These are phyloP conservation scores for Pristionchus exspectatus DNA, from an alignment of 2,888 invertebrate species.

Conservation along the genomic window DNA sequence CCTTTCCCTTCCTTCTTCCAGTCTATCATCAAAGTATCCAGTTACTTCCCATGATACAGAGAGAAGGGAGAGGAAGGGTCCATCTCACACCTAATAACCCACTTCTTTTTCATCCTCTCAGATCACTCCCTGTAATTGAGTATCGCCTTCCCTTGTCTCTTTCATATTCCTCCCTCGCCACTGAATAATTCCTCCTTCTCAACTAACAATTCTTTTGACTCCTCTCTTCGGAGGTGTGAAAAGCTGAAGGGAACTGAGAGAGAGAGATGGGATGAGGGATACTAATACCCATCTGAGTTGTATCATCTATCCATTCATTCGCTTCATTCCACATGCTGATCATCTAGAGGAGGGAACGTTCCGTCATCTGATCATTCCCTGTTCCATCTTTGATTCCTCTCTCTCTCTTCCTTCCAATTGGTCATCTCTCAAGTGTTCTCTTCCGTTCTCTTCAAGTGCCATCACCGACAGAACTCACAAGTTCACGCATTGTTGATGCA, in stretches of 20 bases:
- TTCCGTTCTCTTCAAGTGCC: constrained; percentile 12
- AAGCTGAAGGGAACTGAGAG: constrained; percentile 15
- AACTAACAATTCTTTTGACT: constrained; percentile 45
- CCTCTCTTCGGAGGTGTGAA: constrained; percentile 41
- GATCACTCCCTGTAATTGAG: constrained; percentile 44
- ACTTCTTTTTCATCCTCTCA: constrained; percentile 21
- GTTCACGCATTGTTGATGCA: constrained; percentile 42
- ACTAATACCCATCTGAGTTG: background rate
- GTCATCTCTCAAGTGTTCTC: constrained; percentile 42
- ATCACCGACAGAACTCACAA: background rate
- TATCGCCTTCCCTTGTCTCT: background rate
- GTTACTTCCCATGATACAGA: constrained; percentile 41
- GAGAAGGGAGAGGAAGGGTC: background rate
- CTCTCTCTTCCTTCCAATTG: constrained; percentile 8
- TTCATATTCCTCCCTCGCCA: constrained; percentile 14
- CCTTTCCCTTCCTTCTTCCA: background rate
- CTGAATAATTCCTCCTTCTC: constrained; percentile 30
- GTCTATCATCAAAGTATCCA: constrained; percentile 40
- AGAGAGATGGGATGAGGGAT: background rate
- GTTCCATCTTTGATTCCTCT: background rate
- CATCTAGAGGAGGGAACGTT: background rate
- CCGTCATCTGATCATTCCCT: background rate
- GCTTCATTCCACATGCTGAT: constrained; percentile 1
- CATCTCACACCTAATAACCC: constrained; percentile 32
- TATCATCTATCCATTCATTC: background rate